phyloP scores from a whole-genome alignment of 1,140 invertebrate genomes.

The Ectropis grisescens region DNA sequence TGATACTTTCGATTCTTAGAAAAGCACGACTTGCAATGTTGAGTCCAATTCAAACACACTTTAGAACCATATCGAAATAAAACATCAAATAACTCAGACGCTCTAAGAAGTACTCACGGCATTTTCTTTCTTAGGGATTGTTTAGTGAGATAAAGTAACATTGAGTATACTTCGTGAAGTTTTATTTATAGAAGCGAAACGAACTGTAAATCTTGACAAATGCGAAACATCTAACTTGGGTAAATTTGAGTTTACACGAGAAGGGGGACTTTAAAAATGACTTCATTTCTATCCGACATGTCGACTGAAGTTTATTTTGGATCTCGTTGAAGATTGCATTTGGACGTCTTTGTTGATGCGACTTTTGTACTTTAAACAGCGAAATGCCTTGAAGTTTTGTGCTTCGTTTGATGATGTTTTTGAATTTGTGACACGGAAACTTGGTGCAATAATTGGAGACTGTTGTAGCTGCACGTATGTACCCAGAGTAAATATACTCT shows the following conservation, averaged over 20 bases:
- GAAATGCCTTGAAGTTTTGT: neutral
- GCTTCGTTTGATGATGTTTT: neutral
- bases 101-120: neutral
- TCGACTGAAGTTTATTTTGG: constrained; percentile 28
- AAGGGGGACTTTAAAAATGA: constrained; percentile 32
- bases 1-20: too few species aligned
- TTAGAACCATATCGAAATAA: neutral
- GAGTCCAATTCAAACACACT: neutral
- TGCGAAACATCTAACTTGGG: constrained; percentile 29
- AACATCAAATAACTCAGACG: neutral
- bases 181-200: neutral
- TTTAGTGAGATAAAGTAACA: too few species aligned
- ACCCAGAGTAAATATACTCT: too few species aligned
- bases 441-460: too few species aligned
- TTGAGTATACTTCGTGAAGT: neutral
- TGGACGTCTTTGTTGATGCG: constrained; percentile 29
- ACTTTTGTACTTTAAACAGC: constrained; percentile 21
- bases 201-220: constrained; percentile 31
- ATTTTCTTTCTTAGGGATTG: too few species aligned
- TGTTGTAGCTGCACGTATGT: too few species aligned
- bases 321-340: constrained; percentile 22
- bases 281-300: constrained; percentile 22
- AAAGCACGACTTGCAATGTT: neutral
- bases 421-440: too few species aligned
- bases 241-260: constrained; percentile 13